Conservation (phyloP, 1,140 invertebrate species). For the Bombus waltoni region DNA sequence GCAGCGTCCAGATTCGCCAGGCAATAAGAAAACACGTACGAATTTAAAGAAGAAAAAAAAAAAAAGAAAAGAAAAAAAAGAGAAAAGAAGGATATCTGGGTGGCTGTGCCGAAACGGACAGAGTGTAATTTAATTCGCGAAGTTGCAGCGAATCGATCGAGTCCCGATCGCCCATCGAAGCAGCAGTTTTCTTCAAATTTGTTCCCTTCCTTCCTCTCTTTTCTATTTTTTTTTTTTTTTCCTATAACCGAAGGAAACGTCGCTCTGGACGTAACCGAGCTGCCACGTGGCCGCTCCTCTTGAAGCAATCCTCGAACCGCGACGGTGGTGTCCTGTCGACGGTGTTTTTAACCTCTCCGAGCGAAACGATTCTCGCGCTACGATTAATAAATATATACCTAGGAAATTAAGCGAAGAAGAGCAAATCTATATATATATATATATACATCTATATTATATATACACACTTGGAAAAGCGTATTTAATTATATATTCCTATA, state of each 20-base stretch:
- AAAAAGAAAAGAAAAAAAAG: background rate
- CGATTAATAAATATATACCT: conserved; percentile 36
- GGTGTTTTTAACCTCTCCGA: conserved; percentile 57
- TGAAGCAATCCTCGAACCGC: conserved; percentile 57
- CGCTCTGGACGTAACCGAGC: background rate
- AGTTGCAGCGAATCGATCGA: background rate
- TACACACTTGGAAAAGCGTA: conserved; percentile 66
- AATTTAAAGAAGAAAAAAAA: background rate
- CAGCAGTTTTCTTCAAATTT: background rate
- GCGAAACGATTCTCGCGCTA: conserved; percentile 34
- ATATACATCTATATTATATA: conserved; percentile 68
- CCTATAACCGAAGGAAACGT: too few species aligned
- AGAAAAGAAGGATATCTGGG: background rate
- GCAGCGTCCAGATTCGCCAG: conserved; percentile 26
- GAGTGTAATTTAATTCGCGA: background rate
- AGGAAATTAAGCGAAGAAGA: conserved; percentile 47
- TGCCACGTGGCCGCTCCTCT: conserved; percentile 36
- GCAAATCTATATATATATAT: conserved; percentile 56
- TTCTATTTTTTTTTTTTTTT: background rate
- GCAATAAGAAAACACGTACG: conserved; percentile 25
- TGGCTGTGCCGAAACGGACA: conserved; percentile 3
- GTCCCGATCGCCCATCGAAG: background rate
- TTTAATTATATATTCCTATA: conserved; percentile 75
- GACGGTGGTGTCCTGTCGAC: conserved; percentile 29
- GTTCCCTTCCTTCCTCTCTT: background rate